Conservation (phyloP, 2,113 vertebrate species). For the Ibidorhyncha struthersii region DNA sequence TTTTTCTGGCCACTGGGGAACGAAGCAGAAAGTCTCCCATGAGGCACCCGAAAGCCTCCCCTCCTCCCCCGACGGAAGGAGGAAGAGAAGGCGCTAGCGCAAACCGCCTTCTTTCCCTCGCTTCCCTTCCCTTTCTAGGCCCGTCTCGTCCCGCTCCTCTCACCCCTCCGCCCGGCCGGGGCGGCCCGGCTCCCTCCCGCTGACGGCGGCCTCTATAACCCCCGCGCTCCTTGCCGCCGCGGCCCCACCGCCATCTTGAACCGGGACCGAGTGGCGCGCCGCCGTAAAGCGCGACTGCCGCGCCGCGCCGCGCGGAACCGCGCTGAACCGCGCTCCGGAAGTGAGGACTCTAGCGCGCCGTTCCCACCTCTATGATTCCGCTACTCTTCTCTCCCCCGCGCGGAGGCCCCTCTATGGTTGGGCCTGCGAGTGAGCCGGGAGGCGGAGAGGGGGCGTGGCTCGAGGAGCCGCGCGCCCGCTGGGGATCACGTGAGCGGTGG, state of each 20-base stretch:
- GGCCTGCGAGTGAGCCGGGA: fast-evolving
- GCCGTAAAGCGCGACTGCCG: neutral
- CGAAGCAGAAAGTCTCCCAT: neutral
- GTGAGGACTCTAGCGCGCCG: fast-evolving
- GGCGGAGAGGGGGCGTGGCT: neutral
- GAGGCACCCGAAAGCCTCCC: neutral
- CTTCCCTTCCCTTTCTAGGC: neutral
- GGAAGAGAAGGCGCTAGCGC: neutral
- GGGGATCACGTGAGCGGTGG: neutral
- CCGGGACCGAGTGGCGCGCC: neutral
- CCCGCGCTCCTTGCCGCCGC: neutral
- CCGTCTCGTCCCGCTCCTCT: neutral
- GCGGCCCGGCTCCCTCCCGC: neutral
- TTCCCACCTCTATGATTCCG: fast-evolving
- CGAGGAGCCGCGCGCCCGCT: neutral
- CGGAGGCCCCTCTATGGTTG: neutral
- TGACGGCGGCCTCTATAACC: neutral
- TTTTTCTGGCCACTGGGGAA: neutral
- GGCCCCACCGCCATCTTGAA: constrained; percentile 18
- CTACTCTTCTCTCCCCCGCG: neutral
- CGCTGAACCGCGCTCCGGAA: neutral
- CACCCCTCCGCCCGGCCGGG: neutral
- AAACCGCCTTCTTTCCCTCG: neutral
- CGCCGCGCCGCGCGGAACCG: neutral
- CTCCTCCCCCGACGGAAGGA: neutral